phyloP scores from a whole-genome alignment of 1,140 invertebrate species.

The Drosophila kikkawai region DNA sequence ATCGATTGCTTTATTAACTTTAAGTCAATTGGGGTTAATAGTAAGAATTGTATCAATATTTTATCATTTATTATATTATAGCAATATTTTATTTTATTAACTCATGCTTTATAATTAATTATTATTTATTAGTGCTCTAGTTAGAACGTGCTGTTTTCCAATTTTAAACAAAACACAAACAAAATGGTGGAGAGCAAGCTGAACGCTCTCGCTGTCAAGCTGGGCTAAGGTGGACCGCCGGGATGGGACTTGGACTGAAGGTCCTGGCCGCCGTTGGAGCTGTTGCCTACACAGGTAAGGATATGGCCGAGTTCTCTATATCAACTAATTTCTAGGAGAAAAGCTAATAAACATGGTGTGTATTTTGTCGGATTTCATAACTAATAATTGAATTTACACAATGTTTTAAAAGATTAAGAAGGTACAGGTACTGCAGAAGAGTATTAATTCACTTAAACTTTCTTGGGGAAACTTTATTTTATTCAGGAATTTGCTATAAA shows the following conservation, averaged over 20 bases:
- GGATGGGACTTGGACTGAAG: conserved; percentile 94
- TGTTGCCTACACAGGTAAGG: conserved; percentile 93
- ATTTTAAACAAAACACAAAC: conserved; percentile 33
- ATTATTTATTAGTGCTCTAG: not conserved
- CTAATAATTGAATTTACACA: conserved; percentile 49
- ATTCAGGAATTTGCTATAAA: not conserved
- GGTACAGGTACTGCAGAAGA: accelerated
- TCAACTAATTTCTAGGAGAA: not conserved
- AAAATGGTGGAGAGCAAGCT: conserved; percentile 94
- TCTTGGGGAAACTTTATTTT: not conserved
- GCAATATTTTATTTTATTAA: too few relatives aligned
- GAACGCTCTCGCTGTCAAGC: conserved; percentile 93
- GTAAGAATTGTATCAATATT: too few relatives aligned
- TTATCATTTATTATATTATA: too few relatives aligned
- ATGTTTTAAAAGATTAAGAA: not conserved
- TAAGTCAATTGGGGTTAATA: too few relatives aligned
- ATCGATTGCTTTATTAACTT: too few relatives aligned
- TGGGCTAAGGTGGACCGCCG: conserved; percentile 93
- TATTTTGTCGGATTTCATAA: conserved; percentile 68
- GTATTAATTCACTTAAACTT: too few relatives aligned
- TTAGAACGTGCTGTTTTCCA: conserved; percentile 27
- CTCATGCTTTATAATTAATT: too few relatives aligned
- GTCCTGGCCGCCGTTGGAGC: conserved; percentile 93
- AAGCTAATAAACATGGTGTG: conserved; percentile 39
- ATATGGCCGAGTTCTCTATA: not conserved